Base-by-base conservation (phyloP, 2,113 vertebrate genomes). In the Ivindomyrus marchei region DNA sequence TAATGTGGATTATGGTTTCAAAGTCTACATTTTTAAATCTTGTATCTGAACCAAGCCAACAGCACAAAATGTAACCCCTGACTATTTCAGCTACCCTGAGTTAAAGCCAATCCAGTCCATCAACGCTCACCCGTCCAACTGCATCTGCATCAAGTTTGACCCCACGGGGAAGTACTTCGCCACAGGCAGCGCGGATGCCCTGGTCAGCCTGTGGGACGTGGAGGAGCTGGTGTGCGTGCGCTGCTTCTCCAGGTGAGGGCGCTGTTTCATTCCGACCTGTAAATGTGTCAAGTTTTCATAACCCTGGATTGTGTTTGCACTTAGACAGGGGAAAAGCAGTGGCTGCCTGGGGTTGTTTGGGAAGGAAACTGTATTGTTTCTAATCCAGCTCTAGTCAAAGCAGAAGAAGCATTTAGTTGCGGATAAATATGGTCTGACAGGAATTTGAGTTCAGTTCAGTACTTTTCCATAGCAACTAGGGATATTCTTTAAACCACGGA, bases 121-220 rank as follows among this genome's bases (percentile, higher is more conserved):
- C 95, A 99, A 99, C 0, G 98, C 98, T 39, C 98, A 99, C 88
- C 98, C 98, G 5, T 99, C 98, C 87, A 99, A 99, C 95, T 99
- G 98, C 94, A 99, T 99, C 95, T 99, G 98, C 89, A 99, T 99
- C 94, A 99, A 99, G 94, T 99, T 99, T 0, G 98, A 99, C 92
- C 98, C 98, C 85, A 99, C 95, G 4, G 98, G 98, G 45, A 99
- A 98, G 91, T 99, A 99, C 93, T 99, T 99, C 89, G 98, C 98
- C 89, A 99, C 97, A 0, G 98, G 98, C 91, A 99, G 98, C 36
- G 98, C 98, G 0, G 98, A 99, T 0, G 98, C 98, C 0, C 93
- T 99, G 31, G 98, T 99, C 91, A 99, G 98, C 93, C 97, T 99
- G 89, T 99, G 98, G 98, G 95, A 98, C 2, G 97, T 99, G 89